phyloP scores from a whole-genome alignment of 2,113 vertebrate genomes.

The Trogon melanurus region DNA sequence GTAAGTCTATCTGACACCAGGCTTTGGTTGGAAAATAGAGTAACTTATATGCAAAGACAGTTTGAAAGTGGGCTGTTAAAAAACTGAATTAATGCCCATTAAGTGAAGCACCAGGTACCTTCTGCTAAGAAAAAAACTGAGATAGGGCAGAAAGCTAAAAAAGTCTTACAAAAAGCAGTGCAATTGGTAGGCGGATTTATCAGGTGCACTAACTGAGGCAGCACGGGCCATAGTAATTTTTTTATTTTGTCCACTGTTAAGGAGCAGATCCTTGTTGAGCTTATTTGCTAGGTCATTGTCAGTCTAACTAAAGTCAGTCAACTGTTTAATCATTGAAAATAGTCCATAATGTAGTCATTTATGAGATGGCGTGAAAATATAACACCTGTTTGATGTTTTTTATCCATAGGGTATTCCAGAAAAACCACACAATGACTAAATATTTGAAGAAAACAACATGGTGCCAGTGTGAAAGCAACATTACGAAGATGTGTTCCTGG shows the following conservation, averaged over 20 bases:
- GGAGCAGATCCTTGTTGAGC: rapidly evolving
- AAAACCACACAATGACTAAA: slow-evolving; percentile 89
- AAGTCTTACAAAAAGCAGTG: neutral
- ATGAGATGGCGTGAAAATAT: neutral
- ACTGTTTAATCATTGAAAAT: neutral
- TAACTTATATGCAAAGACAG: neutral
- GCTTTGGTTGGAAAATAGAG: neutral
- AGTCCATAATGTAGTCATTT: neutral
- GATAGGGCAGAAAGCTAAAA: neutral
- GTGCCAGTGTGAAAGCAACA: slow-evolving; percentile 37
- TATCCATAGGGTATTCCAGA: slow-evolving; percentile 84
- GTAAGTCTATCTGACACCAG: neutral
- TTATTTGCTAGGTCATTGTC: neutral
- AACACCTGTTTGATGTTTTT: neutral
- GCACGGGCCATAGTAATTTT: neutral
- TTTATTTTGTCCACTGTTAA: neutral
- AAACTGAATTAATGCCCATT: neutral
- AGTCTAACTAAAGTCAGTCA: neutral
- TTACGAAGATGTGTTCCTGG: slow-evolving; percentile 10
- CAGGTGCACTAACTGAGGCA: neutral
- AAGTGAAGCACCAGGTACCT: neutral
- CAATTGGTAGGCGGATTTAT: neutral
- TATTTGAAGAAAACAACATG: neutral
- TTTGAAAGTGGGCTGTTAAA: neutral
- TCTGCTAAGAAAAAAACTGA: neutral